Percentiles rank a stretch among this genome's conserved stretches.
Conservation (phyloP, 1,140 invertebrate genomes). For the Tetramorium simillimum region DNA sequence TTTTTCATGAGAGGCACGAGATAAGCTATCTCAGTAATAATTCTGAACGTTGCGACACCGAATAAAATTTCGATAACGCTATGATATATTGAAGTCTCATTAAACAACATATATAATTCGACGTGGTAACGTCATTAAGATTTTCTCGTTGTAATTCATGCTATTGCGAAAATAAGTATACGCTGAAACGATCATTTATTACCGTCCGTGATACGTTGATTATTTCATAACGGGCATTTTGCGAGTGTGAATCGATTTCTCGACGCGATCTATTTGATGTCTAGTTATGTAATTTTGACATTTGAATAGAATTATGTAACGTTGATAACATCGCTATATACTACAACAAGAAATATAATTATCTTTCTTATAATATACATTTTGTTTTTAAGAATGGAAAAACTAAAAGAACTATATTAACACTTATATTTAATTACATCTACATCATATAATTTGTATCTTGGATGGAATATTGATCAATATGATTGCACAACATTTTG, state of each 20-base stretch:
- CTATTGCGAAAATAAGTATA: not conserved
- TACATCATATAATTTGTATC: not conserved
- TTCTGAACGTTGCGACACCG: not conserved
- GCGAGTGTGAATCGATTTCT: conserved; percentile 12
- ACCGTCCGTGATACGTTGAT: conserved; percentile 3
- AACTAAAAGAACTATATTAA: not conserved
- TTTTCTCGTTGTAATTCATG: conserved; percentile 19
- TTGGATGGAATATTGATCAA: not conserved
- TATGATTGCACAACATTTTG: not conserved
- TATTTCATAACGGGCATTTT: conserved; percentile 32
- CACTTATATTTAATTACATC: not conserved
- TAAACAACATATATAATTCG: conserved; percentile 36
- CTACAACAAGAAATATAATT: not conserved
- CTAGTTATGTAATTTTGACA: not conserved
- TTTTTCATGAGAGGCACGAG: conserved; percentile 15
- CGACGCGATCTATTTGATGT: not conserved
- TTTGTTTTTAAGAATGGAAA: not conserved
- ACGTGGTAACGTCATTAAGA: conserved; percentile 11
- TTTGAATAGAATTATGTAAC: conserved; percentile 6
- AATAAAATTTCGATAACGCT: conserved; percentile 57
- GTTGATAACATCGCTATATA: not conserved
- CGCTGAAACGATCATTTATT: conserved; percentile 12
- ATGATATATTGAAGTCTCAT: not conserved
- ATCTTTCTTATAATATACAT: not conserved
- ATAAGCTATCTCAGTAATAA: conserved; percentile 65